Evolutionary conservation across 2,797 vertebrate species (phyloP), one percentile per base, ranked within the genome.

Genomic region (Esox lucius): DNA sequence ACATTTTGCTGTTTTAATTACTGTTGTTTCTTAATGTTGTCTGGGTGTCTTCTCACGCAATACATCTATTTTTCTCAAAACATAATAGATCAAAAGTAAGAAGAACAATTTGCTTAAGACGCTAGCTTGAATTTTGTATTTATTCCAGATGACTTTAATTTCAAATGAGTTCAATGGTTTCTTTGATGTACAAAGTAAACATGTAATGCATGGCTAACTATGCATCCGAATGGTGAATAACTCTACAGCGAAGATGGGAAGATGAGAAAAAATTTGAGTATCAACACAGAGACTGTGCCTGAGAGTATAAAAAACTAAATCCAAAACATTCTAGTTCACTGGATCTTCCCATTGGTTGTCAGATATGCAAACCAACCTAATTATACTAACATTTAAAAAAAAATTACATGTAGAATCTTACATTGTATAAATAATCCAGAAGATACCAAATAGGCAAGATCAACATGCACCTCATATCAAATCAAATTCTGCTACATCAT

Each of bases 31-130:
- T 75, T 31, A 42, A 72, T 68, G 53, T 79, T 75, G 70, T 69
- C 75, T 73, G 22, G 33, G 11, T 42, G 39, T 42, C 73, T 71
- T 81, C 53, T 69, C 77, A 83, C 82, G 73, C 75, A 49, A 70
- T 74, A 76, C 81, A 68, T 79, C 33, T 76, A 39, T 78, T 74
- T 81, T 71, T 73, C 75, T 73, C 77, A 77, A 79, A 79, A 77
- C 71, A 77, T 46, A 66, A 53, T 64, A 79, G 71, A 78, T 77
- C 75, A 78, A 79, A 77, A 24, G 68, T 33, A 71, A 75, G 46
- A 71, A 64, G 72, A 84, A 79, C 76, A 79, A 75, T 78, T 61
- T 69, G 61, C 69, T 61, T 39, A 73, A 78, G 56, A 70, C 56
- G 8, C 39, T 70, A 33, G 56, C 59, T 78, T 74, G 15, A 68